Evolutionary conservation across 2,797 vertebrate genomes (phyloP), one percentile per base, ranked within the genome.

Genomic region (Miichthys miiuy): DNA sequence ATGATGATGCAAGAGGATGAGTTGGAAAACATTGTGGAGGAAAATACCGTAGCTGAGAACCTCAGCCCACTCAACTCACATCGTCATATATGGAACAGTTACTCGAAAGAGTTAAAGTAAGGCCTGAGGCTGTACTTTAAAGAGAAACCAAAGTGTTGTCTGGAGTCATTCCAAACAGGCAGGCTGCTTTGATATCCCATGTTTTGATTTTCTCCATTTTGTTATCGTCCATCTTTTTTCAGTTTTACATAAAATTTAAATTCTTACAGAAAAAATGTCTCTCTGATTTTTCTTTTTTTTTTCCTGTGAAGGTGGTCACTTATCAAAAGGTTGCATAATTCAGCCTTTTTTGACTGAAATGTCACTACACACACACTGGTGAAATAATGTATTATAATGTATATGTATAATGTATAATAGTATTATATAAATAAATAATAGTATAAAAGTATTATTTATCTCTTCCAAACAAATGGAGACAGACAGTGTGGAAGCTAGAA

Each of bases 161-260:
- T 89, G 78, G 90, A 91, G 78, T 83, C 42, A 71, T 73, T 90
- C 84, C 87, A 91, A 86, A 86, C 73, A 87, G 58, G 27, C 75
- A 70, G 52, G 30, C 1, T 52, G 52, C 84, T 91, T 88, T 89
- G 79, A 92, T 87, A 81, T 72, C 54, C 63, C 68, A 82, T 84
- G 58, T 82, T 82, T 47, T 58, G 25, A 73, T 42, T 80, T 58
- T 78, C 12, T 80, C 80, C 70, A 76, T 78, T 84, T 82, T 79
- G 23, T 77, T 72, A 61, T 72, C 38, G 79, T 68, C 67, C 23
- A 69, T 79, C 52, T 83, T 55, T 69, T 17, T 25, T 57, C 50
- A 16, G 18, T 46, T 46, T 63, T 68, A 38, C 30, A 76, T 47
- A 46, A 56, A 66, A 79, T 52, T 34, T 6, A 1, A 57, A 74